Base-by-base conservation (phyloP, 2,888 invertebrate species). In the Ptilodon capucinus region DNA sequence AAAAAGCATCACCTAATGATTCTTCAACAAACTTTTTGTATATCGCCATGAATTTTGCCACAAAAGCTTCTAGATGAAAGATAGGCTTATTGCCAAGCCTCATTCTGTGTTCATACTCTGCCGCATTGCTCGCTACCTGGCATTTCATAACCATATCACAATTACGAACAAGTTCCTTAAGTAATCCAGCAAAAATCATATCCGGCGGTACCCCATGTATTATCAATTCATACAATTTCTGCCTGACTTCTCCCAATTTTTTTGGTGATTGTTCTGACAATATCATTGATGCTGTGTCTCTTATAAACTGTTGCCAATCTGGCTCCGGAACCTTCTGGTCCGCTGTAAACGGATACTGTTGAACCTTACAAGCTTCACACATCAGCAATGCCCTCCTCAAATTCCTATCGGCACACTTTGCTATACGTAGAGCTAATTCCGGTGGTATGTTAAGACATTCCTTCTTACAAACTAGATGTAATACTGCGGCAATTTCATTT, bases 11-110 rank as follows among this genome's bases (percentile, higher is more conserved):
- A 45, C 91, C 92, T 61, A 95, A 75, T 17, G 93, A 92, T 68
- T 95, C 94, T 76, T 96, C 96, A 79, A 97, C 92, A 79, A 96
- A 98, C 68, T 95, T 94, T 74, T 97, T 97, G 79, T 98, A 98
- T 62, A 97, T 94, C 28, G 95, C 93, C 99, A 99, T 99, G 80
- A 99, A 99, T 68, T 96, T 96, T 0, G 98, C 98, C 40, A 98
- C 95, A 91, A 99, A 99, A 2, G 98, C 98, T 86, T 99, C 99
- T 44, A 99, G 91, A 81, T 99, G 99, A 74, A 98, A 98, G 68
- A 99, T 98, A 17, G 96, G 94, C 85, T 99, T 99, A 68, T 96
- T 97, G 14, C 99, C 99, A 46, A 95, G 93, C 69, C 96, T 95
- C 93, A 99, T 95, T 63, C 97, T 94, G 78, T 99, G 97, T 79